Percentiles rank a stretch among this genome's conserved stretches.
Conservation (phyloP, 1,140 invertebrate genomes). For the Portunus trituberculatus region DNA sequence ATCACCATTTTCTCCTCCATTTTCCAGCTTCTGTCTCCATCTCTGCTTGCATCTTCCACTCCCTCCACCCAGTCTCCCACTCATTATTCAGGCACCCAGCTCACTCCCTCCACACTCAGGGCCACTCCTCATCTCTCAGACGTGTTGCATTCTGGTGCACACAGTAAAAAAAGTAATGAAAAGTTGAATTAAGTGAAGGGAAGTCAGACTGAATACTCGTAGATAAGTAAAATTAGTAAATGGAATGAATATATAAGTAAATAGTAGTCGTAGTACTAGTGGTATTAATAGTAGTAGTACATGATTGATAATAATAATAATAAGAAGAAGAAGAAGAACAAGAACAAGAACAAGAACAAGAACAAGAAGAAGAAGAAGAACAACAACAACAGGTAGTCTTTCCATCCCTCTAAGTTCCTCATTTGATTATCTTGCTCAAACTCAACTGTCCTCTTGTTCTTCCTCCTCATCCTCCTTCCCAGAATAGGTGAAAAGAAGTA, state of each 20-base stretch:
- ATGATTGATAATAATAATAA: background rate
- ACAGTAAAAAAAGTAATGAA: background rate
- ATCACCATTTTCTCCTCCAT: background rate
- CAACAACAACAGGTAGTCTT: background rate
- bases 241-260: too few relatives aligned
- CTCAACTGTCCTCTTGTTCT: background rate
- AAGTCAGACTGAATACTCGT: background rate
- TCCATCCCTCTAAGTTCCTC: background rate
- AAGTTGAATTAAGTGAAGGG: background rate
- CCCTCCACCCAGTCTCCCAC: background rate
- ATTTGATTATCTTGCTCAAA: background rate
- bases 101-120: background rate
- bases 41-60: background rate
- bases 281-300: background rate
- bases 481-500: background rate
- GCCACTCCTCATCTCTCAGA: background rate
- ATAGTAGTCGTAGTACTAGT: background rate
- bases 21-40: background rate
- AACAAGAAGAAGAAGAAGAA: background rate
- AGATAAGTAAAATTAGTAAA: background rate
- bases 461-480: background rate
- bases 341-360: background rate
- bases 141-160: background rate
- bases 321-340: background rate
- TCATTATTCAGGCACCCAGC: background rate